Percentiles rank a stretch among this genome's conserved stretches.
phyloP scores from a whole-genome alignment of 2,797 vertebrate genomes.

The Lycodopsis pacificus region DNA sequence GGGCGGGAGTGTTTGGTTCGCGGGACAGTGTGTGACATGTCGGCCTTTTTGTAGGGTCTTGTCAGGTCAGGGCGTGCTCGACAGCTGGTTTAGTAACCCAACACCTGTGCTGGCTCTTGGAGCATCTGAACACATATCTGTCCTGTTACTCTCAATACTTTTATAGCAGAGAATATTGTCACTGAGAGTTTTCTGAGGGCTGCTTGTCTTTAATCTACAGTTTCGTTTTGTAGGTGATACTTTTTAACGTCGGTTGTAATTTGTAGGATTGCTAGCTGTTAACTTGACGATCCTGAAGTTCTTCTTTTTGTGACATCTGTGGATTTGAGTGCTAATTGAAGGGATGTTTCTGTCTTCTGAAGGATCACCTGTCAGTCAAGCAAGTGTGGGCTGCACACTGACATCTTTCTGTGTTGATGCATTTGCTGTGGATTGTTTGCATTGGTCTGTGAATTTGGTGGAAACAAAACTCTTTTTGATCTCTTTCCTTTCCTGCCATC shows the following conservation, averaged over 20 bases:
- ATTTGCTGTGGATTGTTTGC: not conserved
- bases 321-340: conserved; percentile 7
- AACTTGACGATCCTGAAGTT: not conserved
- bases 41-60: conserved; percentile 39
- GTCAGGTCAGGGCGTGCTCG: conserved; percentile 50
- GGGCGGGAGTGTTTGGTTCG: conserved; percentile 32
- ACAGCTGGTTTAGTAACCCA: conserved; percentile 76
- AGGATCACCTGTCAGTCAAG: conserved; percentile 29
- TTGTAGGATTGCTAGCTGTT: conserved; percentile 16
- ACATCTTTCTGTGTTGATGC: not conserved
- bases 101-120: conserved; percentile 52
- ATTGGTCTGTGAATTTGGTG: not conserved
- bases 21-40: conserved; percentile 23
- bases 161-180: conserved; percentile 33
- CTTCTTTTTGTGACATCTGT: conserved; percentile 6
- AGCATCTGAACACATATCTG: conserved; percentile 58
- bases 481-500: not conserved
- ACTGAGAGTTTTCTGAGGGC: conserved; percentile 15
- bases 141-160: conserved; percentile 40
- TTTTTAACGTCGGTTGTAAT: not conserved
- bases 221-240: not conserved
- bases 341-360: conserved; percentile 12
- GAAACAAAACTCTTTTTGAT: not conserved
- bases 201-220: conserved; percentile 16
- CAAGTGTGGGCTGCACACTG: not conserved